Percentiles rank a stretch among this genome's conserved stretches.
Conservation (phyloP, 2,113 vertebrate species). For the Sinocyclocheilus anshuiensis region DNA sequence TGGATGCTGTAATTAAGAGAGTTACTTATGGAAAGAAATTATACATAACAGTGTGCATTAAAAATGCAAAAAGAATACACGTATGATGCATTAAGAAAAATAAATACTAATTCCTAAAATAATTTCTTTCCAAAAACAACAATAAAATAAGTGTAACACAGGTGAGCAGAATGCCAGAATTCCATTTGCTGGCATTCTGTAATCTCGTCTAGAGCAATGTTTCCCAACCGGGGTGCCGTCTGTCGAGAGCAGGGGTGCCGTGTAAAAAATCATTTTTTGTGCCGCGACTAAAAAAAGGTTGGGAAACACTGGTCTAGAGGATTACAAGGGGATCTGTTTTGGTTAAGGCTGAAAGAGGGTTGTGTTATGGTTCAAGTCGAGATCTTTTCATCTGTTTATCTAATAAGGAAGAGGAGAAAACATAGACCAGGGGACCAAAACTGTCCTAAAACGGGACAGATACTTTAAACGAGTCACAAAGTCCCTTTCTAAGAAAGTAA, state of each 20-base stretch:
- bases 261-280: too few species aligned
- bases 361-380: conserved; percentile 34
- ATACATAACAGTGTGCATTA: too few species aligned
- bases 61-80: too few species aligned
- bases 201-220: conserved; percentile 42
- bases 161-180: neutral
- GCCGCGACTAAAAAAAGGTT: too few species aligned
- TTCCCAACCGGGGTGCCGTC: too few species aligned
- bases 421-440: conserved; percentile 13
- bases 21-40: too few species aligned
- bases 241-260: too few species aligned
- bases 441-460: neutral
- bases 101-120: neutral
- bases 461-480: conserved; percentile 49
- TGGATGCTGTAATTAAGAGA: too few species aligned
- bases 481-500: conserved; percentile 48
- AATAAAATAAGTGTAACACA: neutral
- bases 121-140: too few species aligned
- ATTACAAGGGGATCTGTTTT: conserved; percentile 37
- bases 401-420: conserved; percentile 46
- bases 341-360: conserved; percentile 29
- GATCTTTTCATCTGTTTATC: conserved; percentile 52
- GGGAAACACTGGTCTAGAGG: too few species aligned
- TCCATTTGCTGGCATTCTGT: conserved; percentile 32
- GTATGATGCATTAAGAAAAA: neutral